Evolutionary conservation across 1,140 invertebrate species (phyloP).

Genomic region (Ctenoplectra terminalis): DNA sequence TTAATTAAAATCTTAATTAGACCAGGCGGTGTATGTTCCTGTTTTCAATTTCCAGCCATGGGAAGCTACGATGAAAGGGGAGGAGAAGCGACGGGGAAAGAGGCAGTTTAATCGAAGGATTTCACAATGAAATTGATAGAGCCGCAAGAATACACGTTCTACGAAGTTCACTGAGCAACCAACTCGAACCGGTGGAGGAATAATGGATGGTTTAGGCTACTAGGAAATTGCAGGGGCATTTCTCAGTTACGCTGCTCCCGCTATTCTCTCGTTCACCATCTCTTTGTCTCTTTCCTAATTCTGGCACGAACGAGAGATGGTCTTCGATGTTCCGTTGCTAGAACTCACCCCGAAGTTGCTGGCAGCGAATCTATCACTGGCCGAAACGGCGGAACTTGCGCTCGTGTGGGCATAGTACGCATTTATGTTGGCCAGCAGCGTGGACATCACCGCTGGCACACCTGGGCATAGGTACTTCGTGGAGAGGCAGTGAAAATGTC

Average conservation of each 20-base stretch:
- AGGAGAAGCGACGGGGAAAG: not conserved
- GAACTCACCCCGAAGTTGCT: slow-evolving; percentile 98
- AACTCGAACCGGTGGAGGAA: slow-evolving; percentile 52
- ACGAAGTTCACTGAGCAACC: slow-evolving; percentile 11
- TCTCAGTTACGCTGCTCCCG: slow-evolving; percentile 58
- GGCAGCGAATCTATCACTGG: slow-evolving; percentile 99
- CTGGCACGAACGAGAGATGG: not conserved
- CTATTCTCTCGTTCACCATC: not conserved
- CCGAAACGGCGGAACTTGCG: slow-evolving; percentile 98
- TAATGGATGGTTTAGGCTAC: slow-evolving; percentile 70
- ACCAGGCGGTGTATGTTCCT: not conserved
- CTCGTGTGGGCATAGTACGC: slow-evolving; percentile 99
- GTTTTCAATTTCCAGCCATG: not conserved
- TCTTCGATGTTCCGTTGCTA: slow-evolving; percentile 11
- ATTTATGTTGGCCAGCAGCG: slow-evolving; percentile 99
- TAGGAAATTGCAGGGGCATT: slow-evolving; percentile 74
- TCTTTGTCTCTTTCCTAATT: not conserved
- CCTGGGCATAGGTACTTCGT: slow-evolving; percentile 99
- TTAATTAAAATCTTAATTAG: slow-evolving; percentile 69
- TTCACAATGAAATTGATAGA: slow-evolving; percentile 48
- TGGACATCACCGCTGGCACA: slow-evolving; percentile 99
- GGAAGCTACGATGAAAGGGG: not conserved
- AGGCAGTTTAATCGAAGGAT: slow-evolving; percentile 16
- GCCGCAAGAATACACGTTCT: not conserved
- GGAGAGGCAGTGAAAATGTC: slow-evolving; percentile 99